Evolutionary conservation across 2,113 vertebrate species (phyloP).

Genomic region (Buteo buteo): DNA sequence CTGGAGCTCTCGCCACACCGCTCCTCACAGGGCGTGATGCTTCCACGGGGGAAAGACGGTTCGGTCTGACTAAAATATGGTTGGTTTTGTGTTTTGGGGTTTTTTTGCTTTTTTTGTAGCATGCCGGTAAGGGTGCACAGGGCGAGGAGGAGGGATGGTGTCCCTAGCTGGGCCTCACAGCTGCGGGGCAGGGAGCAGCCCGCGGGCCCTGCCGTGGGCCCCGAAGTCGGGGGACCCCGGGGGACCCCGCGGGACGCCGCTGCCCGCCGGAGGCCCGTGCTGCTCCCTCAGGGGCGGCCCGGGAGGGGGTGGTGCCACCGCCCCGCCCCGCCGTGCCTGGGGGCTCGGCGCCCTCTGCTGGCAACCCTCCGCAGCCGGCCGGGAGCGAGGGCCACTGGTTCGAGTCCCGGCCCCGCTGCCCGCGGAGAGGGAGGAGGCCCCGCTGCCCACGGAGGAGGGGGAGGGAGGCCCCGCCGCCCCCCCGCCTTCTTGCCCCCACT

Average conservation of each 20-base stretch:
- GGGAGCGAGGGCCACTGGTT: accelerated
- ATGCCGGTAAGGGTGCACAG: accelerated
- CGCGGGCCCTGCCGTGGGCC: no score
- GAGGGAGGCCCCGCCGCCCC: no score
- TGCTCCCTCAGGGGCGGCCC: no score
- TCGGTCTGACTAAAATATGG: accelerated
- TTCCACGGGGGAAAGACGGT: neutral
- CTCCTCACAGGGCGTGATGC: accelerated
- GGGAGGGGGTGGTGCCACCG: no score
- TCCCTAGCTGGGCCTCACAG: neutral
- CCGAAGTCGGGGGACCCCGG: neutral
- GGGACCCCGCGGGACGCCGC: no score
- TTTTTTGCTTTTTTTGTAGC: neutral
- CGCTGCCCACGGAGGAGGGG: neutral
- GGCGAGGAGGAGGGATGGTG: accelerated
- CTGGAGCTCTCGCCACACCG: neutral
- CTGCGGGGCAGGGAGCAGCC: neutral
- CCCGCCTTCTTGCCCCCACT: neutral
- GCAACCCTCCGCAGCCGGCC: neutral
- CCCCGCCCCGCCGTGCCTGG: neutral
- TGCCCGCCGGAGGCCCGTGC: neutral
- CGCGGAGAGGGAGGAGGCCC: neutral
- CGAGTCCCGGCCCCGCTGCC: neutral
- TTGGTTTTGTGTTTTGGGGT: no score
- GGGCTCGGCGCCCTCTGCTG: conserved; percentile 39